A percentile compares a stretch with the other conserved stretches of the same genome.
These are phyloP conservation scores for Papilio dardanus DNA, from an alignment of 1,140 invertebrate genomes.

Conservation along the genomic window DNA sequence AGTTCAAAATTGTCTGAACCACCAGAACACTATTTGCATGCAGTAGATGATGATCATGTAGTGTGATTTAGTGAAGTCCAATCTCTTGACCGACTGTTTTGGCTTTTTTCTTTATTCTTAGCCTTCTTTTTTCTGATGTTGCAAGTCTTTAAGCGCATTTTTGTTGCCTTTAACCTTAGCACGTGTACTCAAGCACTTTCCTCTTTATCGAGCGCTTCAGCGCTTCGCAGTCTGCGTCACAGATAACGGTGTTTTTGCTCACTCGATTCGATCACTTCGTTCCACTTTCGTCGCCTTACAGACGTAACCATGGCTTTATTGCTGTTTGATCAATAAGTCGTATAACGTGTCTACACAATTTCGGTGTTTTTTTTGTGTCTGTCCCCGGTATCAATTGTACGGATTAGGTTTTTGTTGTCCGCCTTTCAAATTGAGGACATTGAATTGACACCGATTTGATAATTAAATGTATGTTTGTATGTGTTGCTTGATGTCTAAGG, in stretches of 20 bases:
- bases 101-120: background rate
- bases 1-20: background rate
- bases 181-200: background rate
- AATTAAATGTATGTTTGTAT: slow-evolving; percentile 18
- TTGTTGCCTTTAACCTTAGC: background rate
- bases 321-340: slow-evolving; percentile 59
- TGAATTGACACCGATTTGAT: background rate
- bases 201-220: background rate
- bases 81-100: background rate
- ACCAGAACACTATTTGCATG: background rate
- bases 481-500: background rate
- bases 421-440: background rate
- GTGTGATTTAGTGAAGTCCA: background rate
- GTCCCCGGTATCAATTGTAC: background rate
- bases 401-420: background rate
- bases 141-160: background rate
- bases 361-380: slow-evolving; percentile 4
- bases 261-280: slow-evolving; percentile 52
- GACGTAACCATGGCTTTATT: slow-evolving; percentile 63
- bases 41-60: too few relatives aligned
- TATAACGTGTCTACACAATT: background rate
- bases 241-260: slow-evolving; percentile 43
- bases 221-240: background rate
- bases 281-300: slow-evolving; percentile 64
- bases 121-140: background rate